Evolutionary conservation across 2,888 invertebrate genomes (phyloP).

Genomic region (Ectemnius continuus): DNA sequence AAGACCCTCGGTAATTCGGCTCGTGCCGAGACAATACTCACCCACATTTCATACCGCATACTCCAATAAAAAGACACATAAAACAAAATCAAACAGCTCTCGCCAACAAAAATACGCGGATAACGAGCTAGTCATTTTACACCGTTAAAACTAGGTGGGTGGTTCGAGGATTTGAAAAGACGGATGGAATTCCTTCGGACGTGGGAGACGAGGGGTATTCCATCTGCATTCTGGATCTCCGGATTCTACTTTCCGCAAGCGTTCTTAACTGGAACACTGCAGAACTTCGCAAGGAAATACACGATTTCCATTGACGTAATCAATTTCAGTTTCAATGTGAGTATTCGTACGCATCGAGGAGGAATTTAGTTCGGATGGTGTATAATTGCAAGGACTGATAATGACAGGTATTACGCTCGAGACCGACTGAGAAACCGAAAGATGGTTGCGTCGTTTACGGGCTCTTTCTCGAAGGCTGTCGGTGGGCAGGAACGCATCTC

Average conservation of each 20-base stretch:
- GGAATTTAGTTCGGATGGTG: background rate
- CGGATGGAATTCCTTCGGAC: constrained; percentile 83
- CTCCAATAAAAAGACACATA: too few relatives aligned
- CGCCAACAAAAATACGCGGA: too few relatives aligned
- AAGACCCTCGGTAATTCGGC: constrained; percentile 82
- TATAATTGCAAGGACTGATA: background rate
- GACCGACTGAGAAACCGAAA: constrained; percentile 79
- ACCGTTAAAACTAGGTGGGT: constrained; percentile 79
- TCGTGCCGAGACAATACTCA: too few relatives aligned
- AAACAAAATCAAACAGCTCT: too few relatives aligned
- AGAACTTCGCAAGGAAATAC: constrained; percentile 89
- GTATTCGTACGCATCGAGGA: background rate
- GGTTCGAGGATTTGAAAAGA: constrained; percentile 83
- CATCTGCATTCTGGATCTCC: constrained; percentile 89
- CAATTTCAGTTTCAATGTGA: constrained; percentile 82
- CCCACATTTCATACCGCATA: too few relatives aligned
- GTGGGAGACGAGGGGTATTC: constrained; percentile 86
- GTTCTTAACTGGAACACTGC: constrained; percentile 89
- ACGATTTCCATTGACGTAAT: constrained; percentile 87
- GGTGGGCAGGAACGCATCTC: constrained; percentile 83
- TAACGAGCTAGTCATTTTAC: background rate
- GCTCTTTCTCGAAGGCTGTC: constrained; percentile 87
- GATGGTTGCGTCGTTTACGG: constrained; percentile 85
- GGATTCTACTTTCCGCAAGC: constrained; percentile 93
- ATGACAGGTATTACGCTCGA: constrained; percentile 78